Evolutionary conservation across 2,888 invertebrate species (phyloP).

Genomic region (Drosophila melanosoma): DNA sequence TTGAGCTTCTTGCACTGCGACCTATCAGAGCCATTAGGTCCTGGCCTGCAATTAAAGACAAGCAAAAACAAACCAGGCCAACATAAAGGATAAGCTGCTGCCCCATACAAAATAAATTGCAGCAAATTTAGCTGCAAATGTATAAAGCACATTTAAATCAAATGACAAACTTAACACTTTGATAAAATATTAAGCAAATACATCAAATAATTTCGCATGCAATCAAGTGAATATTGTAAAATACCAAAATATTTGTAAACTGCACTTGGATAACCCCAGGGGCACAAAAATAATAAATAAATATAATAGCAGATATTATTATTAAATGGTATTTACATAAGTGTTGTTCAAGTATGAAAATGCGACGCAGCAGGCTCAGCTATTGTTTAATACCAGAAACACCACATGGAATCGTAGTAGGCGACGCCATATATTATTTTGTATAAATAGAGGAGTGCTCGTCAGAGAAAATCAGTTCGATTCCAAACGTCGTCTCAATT

Average conservation of each 20-base stretch:
- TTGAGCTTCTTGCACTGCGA: background rate
- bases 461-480: too few relatives aligned
- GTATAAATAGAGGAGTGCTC: too few relatives aligned
- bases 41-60: constrained; percentile 64
- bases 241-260: background rate
- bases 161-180: background rate
- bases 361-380: too few relatives aligned
- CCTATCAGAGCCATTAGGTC: background rate
- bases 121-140: background rate
- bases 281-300: background rate
- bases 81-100: background rate
- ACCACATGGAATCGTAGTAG: too few relatives aligned
- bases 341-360: too few relatives aligned
- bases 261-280: background rate
- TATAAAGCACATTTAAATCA: background rate
- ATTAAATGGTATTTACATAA: background rate
- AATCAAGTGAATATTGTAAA: background rate
- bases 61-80: background rate
- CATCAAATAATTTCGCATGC: background rate
- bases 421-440: too few relatives aligned
- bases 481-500: too few relatives aligned
- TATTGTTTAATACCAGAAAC: too few relatives aligned
- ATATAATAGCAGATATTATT: background rate
- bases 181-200: background rate
- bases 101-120: background rate